Percentiles rank a stretch among this genome's conserved stretches.
phyloP scores from a whole-genome alignment of 2,797 vertebrate genomes.

The Pseudotriccus pelzelni region DNA sequence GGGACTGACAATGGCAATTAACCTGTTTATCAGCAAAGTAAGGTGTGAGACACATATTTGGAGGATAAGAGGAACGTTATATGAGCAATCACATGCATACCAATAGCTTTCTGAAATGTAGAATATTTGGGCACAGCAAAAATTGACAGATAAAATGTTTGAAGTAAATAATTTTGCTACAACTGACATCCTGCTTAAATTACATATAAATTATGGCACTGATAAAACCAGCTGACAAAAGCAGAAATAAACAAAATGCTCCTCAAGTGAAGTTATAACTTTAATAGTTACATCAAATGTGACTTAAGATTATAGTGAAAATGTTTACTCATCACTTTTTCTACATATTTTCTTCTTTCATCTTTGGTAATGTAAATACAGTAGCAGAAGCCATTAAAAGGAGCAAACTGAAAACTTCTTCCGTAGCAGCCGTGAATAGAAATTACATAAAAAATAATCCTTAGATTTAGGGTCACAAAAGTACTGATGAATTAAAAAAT shows the following conservation, averaged over 20 bases:
- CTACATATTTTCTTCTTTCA: not conserved
- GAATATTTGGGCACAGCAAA: not conserved
- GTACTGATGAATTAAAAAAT: not conserved
- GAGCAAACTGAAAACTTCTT: not conserved
- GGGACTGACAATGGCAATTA: not conserved
- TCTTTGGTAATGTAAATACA: not conserved
- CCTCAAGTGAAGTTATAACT: not conserved
- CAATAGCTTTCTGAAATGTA: not conserved
- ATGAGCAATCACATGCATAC: not conserved
- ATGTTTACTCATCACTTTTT: constrained; percentile 17
- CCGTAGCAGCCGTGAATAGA: not conserved
- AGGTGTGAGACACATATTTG: not conserved
- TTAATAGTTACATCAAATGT: not conserved
- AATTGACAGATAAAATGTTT: not conserved
- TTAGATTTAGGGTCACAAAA: not conserved
- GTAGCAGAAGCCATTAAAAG: not conserved
- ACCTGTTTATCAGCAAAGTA: not conserved
- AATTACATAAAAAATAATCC: not conserved
- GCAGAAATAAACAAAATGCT: not conserved
- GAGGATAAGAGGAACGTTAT: not conserved
- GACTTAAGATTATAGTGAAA: not conserved
- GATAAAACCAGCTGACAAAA: constrained; percentile 37
- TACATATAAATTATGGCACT: constrained; percentile 29
- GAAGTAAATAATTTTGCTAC: not conserved
- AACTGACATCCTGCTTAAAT: not conserved